These are phyloP conservation scores for Scaptomyza graminum DNA, from an alignment of 1,140 invertebrate genomes.

Conservation along the genomic window DNA sequence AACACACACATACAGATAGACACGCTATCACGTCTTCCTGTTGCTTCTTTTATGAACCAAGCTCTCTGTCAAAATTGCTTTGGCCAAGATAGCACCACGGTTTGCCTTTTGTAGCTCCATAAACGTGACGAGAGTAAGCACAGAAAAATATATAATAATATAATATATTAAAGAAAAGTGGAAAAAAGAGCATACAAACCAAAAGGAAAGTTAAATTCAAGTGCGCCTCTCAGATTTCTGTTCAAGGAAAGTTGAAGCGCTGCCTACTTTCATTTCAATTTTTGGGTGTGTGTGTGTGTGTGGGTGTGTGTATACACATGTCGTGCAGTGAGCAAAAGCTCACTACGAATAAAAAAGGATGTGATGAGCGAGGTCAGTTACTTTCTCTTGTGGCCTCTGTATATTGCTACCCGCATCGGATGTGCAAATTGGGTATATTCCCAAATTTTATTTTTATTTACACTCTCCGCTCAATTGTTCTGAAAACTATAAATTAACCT, in stretches of 20 bases:
- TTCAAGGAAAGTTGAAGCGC: slow-evolving; percentile 25
- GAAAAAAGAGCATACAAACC: slow-evolving; percentile 1
- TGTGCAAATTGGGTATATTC: slow-evolving; percentile 4
- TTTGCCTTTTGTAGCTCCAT: slow-evolving; percentile 34
- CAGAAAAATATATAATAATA: neutral
- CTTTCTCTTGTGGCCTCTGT: slow-evolving; percentile 32
- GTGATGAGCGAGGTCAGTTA: slow-evolving; percentile 41
- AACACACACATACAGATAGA: slow-evolving; percentile 12
- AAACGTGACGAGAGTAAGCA: slow-evolving; percentile 1
- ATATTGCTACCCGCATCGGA: slow-evolving; percentile 7
- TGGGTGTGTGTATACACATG: neutral
- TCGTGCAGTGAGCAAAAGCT: slow-evolving; percentile 14
- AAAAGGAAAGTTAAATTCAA: slow-evolving; percentile 13
- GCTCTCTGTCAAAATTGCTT: slow-evolving; percentile 32
- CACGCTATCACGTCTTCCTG: slow-evolving; percentile 38
- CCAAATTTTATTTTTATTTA: neutral
- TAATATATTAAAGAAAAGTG: neutral
- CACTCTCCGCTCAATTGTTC: too few relatives aligned
- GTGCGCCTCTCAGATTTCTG: slow-evolving; percentile 39
- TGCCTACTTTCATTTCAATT: slow-evolving; percentile 44
- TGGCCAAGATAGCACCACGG: slow-evolving; percentile 28
- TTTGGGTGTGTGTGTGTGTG: neutral
- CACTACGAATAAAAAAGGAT: slow-evolving; percentile 23
- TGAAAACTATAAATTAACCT: too few relatives aligned
- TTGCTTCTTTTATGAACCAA: slow-evolving; percentile 45